These are phyloP conservation scores for Canis aureus DNA, from an alignment of 2,113 vertebrate genomes.

Conservation along the genomic window DNA sequence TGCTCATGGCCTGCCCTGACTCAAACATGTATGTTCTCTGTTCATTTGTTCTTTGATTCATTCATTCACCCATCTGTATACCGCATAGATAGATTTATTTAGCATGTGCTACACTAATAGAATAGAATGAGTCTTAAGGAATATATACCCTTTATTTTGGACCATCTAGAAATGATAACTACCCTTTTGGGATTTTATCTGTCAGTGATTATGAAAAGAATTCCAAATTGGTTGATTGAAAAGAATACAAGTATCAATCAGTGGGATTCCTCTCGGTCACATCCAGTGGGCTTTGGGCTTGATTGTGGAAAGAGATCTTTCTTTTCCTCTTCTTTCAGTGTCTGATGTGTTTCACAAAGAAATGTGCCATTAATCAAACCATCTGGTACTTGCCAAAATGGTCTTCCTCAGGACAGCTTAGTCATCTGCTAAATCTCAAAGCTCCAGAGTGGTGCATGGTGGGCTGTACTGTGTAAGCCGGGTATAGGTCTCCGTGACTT, in stretches of 20 bases:
- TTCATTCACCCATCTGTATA: background rate
- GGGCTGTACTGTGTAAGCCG: background rate
- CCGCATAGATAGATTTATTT: background rate
- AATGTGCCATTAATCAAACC: background rate
- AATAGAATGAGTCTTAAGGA: constrained; percentile 19
- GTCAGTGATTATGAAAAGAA: constrained; percentile 15
- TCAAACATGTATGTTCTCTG: background rate
- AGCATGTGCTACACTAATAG: background rate
- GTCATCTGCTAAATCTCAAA: background rate
- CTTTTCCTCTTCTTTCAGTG: constrained; percentile 2
- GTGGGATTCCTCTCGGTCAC: background rate
- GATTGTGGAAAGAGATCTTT: background rate
- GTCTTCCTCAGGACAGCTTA: background rate
- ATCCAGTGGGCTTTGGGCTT: background rate
- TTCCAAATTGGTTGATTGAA: background rate
- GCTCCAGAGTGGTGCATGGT: background rate
- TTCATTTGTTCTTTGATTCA: background rate
- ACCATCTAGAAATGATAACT: background rate
- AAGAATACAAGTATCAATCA: background rate
- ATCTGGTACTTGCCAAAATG: background rate
- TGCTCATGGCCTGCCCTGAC: background rate
- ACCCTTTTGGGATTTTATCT: background rate
- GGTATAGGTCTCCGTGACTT: background rate
- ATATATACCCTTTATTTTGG: background rate
- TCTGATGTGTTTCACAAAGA: background rate